Base-by-base conservation (phyloP, 2,888 invertebrate genomes). In the Podabrus alpinus region DNA sequence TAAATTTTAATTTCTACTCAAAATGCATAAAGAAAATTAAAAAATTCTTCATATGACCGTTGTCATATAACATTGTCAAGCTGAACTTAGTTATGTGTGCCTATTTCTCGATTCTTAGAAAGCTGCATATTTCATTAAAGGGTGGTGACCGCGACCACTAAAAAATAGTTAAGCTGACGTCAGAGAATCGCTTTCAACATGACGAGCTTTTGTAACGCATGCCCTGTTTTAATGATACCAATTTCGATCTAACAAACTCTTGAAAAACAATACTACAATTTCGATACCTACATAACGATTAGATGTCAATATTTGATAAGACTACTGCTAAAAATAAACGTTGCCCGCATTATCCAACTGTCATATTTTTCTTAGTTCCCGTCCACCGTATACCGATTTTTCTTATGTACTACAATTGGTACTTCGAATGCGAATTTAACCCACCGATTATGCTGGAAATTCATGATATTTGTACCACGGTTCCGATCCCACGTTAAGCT, bases 61-160 rank as follows among this genome's bases (percentile, higher is more conserved):
- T 45, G 45, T 45, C 45, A 45, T 45, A 45, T 45, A 45, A 45
- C 7, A n/a, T 45, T 45, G 45, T 45, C 45, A n/a, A 45, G 45
- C 45, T 45, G 45, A 68, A 68, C 68, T 72, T 68, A 72, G 66
- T 73, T 69, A 73, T 73, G 62, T 64, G 66, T 60, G 24, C 69
- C 73, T 73, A 73, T 73, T 73, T 73, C 73, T 66, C 69, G 73
- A 68, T 69, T 66, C 69, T 25, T 16, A 59, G 66, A 69, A 69
- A 15, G 59, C 59, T 69, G 73, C 73, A 69, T 69, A 69, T 73
- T 73, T 73, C 69, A 64, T 60, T 66, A 45, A 68, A 73, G 73
- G 73, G 73, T 73, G 73, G 73, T 73, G 73, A 73, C 73, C 73
- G 73, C 73, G 17, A 62, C 21, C 68, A 59, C 59, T 59, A 73